Conservation (phyloP, 2,888 invertebrate genomes). For the Campoplex nolae region DNA sequence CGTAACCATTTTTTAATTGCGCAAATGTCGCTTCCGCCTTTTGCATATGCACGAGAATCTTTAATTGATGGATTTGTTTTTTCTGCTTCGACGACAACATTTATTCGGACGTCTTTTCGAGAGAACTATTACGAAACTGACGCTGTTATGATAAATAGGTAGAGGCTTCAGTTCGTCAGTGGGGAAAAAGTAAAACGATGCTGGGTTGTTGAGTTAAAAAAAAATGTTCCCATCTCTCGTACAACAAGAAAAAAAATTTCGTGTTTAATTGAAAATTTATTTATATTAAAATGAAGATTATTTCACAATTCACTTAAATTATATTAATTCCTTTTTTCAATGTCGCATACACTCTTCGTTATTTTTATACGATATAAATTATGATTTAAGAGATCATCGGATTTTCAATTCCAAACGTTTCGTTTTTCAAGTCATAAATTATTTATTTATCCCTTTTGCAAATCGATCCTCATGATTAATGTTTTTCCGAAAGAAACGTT, state of each 20-base stretch:
- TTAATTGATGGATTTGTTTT: slow-evolving; percentile 3
- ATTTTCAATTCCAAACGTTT: background rate
- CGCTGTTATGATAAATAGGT: background rate
- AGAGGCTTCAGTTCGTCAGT: background rate
- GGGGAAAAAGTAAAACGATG: background rate
- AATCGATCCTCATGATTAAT: background rate
- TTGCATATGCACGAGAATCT: background rate
- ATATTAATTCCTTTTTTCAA: background rate
- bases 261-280: background rate
- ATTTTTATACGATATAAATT: background rate
- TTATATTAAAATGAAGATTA: background rate
- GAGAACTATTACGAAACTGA: slow-evolving; percentile 22
- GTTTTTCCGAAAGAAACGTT: background rate
- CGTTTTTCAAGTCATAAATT: background rate
- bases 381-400: background rate
- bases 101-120: slow-evolving; percentile 21
- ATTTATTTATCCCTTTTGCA: background rate
- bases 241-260: background rate
- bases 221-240: background rate
- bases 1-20: slow-evolving; percentile 24
- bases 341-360: background rate
- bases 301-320: background rate
- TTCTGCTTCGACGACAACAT: background rate
- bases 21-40: slow-evolving; percentile 39
- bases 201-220: background rate